Percentiles rank a stretch among this genome's conserved stretches.
Conservation (phyloP, 2,113 vertebrate genomes). For the Hippocampus mohnikei region DNA sequence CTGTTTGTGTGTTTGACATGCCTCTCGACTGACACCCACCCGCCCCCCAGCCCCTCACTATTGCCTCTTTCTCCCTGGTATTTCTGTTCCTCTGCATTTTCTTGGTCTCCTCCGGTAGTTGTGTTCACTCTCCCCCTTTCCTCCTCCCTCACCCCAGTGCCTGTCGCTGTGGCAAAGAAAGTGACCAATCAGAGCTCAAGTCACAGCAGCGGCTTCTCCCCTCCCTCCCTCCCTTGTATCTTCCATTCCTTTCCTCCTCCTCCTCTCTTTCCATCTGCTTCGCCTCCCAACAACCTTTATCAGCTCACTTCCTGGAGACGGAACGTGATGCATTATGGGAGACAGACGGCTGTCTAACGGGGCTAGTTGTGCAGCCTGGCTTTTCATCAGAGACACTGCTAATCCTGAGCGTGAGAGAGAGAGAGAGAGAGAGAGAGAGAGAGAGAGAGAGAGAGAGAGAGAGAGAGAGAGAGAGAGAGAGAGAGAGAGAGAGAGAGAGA, state of each 20-base stretch:
- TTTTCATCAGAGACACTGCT: conserved; percentile 66
- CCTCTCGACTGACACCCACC: conserved; percentile 32
- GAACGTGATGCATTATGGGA: conserved; percentile 67
- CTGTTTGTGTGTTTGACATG: conserved; percentile 47
- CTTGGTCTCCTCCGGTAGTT: conserved; percentile 41
- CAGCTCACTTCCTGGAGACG: conserved; percentile 67
- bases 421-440: neutral
- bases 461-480: too few species aligned
- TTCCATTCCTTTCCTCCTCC: conserved; percentile 29
- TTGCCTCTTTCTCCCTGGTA: neutral
- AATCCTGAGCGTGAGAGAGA: conserved; percentile 52
- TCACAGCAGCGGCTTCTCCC: conserved; percentile 43
- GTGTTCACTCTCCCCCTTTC: conserved; percentile 33
- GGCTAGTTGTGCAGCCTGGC: conserved; percentile 63
- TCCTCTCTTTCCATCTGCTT: conserved; percentile 41
- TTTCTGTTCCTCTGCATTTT: conserved; percentile 39
- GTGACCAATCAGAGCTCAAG: conserved; percentile 63
- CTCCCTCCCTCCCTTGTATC: conserved; percentile 41
- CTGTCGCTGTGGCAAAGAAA: conserved; percentile 64
- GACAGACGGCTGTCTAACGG: conserved; percentile 66
- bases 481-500: too few species aligned
- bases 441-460: neutral
- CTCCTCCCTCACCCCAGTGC: conserved; percentile 64
- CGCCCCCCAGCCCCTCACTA: conserved; percentile 37
- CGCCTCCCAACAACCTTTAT: conserved; percentile 56